A percentile compares a stretch with the other conserved stretches of the same genome.
phyloP scores from a whole-genome alignment of 1,140 invertebrate species.

The Trichogramma pretiosum region DNA sequence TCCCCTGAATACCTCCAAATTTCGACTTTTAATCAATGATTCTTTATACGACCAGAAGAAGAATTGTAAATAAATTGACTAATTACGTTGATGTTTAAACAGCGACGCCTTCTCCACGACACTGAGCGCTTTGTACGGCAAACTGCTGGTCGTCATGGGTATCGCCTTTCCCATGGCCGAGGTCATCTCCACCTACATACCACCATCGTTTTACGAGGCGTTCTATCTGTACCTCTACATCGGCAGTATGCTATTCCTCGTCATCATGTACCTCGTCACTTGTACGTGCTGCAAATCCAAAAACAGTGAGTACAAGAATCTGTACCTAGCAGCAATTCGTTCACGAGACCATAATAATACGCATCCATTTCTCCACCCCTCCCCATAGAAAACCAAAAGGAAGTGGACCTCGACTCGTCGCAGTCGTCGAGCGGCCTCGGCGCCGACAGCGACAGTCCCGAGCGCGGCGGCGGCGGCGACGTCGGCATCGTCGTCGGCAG shows the following conservation, averaged over 20 bases:
- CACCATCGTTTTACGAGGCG: constrained; percentile 81
- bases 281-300: constrained; percentile 50
- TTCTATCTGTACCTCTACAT: constrained; percentile 87
- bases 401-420: constrained; percentile 45
- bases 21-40: too few relatives aligned
- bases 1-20: too few relatives aligned
- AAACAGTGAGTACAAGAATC: constrained; percentile 28
- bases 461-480: constrained; percentile 29
- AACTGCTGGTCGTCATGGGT: constrained; percentile 87
- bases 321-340: not conserved
- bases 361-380: not conserved
- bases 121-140: constrained; percentile 86
- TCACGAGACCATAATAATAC: not conserved
- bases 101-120: constrained; percentile 78
- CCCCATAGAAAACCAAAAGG: constrained; percentile 35
- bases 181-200: constrained; percentile 84
- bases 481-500: too few relatives aligned
- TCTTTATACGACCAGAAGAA: too few relatives aligned
- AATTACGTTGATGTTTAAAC: constrained; percentile 29
- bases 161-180: constrained; percentile 88
- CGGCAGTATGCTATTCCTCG: constrained; percentile 78
- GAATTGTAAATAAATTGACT: too few relatives aligned
- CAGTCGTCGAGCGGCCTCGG: constrained; percentile 43
- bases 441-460: constrained; percentile 36
- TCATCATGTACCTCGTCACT: constrained; percentile 76